Conservation (phyloP, 1,140 invertebrate species). For the Mizuhopecten yessoensis region DNA sequence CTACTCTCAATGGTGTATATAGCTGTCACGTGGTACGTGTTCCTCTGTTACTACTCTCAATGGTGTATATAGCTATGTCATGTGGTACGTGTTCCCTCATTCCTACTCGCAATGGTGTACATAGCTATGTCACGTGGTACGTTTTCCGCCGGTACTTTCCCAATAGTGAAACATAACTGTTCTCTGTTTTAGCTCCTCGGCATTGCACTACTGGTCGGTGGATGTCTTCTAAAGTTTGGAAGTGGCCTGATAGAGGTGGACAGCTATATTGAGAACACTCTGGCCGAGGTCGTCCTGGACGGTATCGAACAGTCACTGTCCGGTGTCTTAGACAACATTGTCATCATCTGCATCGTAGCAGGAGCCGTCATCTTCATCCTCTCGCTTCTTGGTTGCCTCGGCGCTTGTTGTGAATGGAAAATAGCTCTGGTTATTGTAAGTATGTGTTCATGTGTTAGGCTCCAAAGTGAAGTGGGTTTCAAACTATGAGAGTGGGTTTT, state of each 20-base stretch:
- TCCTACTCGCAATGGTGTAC: too few relatives aligned
- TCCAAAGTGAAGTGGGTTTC: too few relatives aligned
- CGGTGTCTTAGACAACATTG: neutral
- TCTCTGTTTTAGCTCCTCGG: constrained; percentile 23
- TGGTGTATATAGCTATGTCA: too few relatives aligned
- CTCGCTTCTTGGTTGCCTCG: neutral
- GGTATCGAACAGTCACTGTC: neutral
- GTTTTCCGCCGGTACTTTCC: too few relatives aligned
- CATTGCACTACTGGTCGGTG: neutral
- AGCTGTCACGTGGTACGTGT: too few relatives aligned
- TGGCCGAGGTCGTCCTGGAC: neutral
- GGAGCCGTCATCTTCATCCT: neutral
- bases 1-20: too few relatives aligned
- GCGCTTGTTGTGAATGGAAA: constrained; percentile 11
- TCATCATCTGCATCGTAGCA: constrained; percentile 11
- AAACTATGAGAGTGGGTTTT: too few relatives aligned
- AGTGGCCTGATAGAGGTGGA: neutral
- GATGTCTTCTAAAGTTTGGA: neutral
- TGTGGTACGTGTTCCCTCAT: too few relatives aligned
- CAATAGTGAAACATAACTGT: too few relatives aligned
- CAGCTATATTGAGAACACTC: neutral
- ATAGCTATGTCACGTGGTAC: too few relatives aligned
- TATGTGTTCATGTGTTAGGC: neutral
- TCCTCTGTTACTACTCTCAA: neutral
- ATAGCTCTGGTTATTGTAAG: constrained; percentile 10